Percentiles rank a stretch among this genome's conserved stretches.
Evolutionary conservation across 1,140 invertebrate species (phyloP).

Genomic region (Panonychus citri): DNA sequence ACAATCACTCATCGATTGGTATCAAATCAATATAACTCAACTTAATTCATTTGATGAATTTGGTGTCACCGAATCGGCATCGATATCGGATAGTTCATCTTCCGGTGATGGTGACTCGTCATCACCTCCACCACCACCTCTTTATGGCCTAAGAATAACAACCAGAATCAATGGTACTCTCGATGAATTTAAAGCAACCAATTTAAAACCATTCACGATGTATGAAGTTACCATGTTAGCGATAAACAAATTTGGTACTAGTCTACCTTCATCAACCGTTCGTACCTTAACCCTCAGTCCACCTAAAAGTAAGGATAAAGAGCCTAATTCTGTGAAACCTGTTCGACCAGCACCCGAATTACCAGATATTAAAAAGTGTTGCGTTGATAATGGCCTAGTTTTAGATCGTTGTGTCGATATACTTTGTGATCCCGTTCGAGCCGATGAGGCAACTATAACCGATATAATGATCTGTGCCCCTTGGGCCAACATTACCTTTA

Average conservation of each 20-base stretch:
- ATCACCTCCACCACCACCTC: neutral
- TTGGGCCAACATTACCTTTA: conserved; percentile 46
- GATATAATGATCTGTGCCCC: conserved; percentile 65
- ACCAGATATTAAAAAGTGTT: conserved; percentile 37
- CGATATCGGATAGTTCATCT: neutral
- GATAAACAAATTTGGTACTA: conserved; percentile 43
- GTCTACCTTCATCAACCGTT: conserved; percentile 42
- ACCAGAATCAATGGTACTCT: conserved; percentile 31
- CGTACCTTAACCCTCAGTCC: conserved; percentile 33
- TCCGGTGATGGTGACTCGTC: neutral
- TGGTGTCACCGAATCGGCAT: neutral
- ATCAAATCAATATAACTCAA: conserved; percentile 41
- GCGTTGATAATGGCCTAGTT: conserved; percentile 39
- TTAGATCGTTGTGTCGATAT: conserved; percentile 45
- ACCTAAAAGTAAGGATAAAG: neutral
- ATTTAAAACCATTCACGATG: conserved; percentile 37
- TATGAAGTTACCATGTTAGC: conserved; percentile 48
- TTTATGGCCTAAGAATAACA: neutral
- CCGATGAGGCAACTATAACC: conserved; percentile 31
- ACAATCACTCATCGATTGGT: conserved; percentile 31
- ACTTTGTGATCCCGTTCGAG: conserved; percentile 45
- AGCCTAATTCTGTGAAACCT: neutral
- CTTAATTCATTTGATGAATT: conserved; percentile 10
- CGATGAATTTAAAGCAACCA: conserved; percentile 30
- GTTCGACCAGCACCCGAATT: conserved; percentile 1